A percentile compares a stretch with the other conserved stretches of the same genome.
Evolutionary conservation across 2,797 vertebrate species (phyloP).

Genomic region (Gobionotothen gibberifrons): DNA sequence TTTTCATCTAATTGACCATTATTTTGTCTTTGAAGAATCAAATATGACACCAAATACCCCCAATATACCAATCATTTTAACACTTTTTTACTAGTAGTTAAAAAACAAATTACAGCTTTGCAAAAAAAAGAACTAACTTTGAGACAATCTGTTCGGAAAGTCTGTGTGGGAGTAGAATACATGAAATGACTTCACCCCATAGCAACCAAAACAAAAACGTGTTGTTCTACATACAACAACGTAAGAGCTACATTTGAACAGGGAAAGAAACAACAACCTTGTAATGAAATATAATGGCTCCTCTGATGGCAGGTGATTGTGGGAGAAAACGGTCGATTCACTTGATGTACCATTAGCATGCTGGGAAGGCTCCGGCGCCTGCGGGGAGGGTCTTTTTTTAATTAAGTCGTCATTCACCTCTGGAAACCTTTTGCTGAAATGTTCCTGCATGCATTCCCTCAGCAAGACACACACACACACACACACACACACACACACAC

Average conservation of each 20-base stretch:
- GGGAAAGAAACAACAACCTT: neutral
- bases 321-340: slow-evolving; percentile 37
- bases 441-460: slow-evolving; percentile 25
- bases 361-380: slow-evolving; percentile 47
- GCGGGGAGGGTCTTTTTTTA: slow-evolving; percentile 50
- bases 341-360: slow-evolving; percentile 43
- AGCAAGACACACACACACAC: slow-evolving; percentile 16
- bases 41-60: neutral
- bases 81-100: neutral
- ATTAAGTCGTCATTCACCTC: slow-evolving; percentile 70
- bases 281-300: slow-evolving; percentile 48
- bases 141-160: neutral
- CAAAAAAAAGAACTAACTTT: neutral
- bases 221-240: slow-evolving; percentile 36
- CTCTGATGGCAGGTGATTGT: slow-evolving; percentile 30
- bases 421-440: slow-evolving; percentile 54
- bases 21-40: neutral
- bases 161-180: slow-evolving; percentile 3
- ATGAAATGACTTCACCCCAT: neutral
- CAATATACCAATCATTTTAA: neutral
- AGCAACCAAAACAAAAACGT: slow-evolving; percentile 2
- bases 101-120: neutral
- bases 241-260: slow-evolving; percentile 16
- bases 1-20: neutral
- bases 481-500: slow-evolving; percentile 14